These are phyloP conservation scores for Zapornia atra DNA, from an alignment of 2,113 vertebrate genomes.

Conservation along the genomic window DNA sequence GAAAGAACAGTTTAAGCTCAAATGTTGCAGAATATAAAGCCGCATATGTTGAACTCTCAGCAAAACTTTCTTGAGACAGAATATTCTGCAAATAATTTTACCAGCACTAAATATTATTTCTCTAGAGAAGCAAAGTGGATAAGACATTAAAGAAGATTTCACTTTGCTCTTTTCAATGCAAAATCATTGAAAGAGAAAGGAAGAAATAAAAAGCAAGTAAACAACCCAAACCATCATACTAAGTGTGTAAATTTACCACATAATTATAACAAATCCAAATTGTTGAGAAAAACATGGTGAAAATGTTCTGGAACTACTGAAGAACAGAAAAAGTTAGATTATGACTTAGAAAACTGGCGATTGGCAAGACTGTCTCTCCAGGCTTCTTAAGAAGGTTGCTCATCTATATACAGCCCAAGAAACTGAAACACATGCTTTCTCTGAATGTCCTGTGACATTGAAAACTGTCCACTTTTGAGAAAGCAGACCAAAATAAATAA, in stretches of 20 bases:
- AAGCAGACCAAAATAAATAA: neutral
- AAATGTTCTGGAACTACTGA: neutral
- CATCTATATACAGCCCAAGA: neutral
- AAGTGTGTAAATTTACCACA: neutral
- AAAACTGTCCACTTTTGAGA: neutral
- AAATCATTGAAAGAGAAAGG: neutral
- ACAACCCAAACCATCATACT: accelerated
- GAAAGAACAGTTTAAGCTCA: neutral
- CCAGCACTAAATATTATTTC: neutral
- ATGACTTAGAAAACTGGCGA: neutral
- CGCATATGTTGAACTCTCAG: neutral
- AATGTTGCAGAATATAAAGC: neutral
- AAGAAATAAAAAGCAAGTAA: too few relatives aligned
- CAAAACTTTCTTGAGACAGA: neutral
- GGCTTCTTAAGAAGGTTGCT: neutral
- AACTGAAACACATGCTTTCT: neutral
- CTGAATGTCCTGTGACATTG: neutral
- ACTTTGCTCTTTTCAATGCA: neutral
- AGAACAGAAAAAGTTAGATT: neutral
- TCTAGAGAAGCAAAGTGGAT: neutral
- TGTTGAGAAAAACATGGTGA: neutral
- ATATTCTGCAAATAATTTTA: neutral
- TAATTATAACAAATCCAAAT: neutral
- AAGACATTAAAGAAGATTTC: neutral
- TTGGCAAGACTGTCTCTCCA: neutral